Conservation (phyloP, 2,113 vertebrate species). For the Synchiropus splendidus region DNA sequence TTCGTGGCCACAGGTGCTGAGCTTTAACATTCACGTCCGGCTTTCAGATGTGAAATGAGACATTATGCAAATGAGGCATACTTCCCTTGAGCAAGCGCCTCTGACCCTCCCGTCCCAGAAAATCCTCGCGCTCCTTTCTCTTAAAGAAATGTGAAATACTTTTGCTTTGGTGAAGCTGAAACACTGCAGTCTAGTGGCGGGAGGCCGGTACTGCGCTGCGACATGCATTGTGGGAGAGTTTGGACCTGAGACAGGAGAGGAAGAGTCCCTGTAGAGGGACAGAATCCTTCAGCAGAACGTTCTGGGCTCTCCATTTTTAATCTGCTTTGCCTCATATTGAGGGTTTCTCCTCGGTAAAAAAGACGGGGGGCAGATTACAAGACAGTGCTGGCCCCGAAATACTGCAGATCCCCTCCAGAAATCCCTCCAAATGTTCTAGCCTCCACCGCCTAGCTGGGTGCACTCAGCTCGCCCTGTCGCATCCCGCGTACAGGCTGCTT, state of each 20-base stretch:
- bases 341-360: too few species aligned
- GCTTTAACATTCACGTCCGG: slow-evolving; percentile 20
- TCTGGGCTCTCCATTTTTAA: too few species aligned
- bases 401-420: slow-evolving; percentile 50
- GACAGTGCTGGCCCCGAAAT: slow-evolving; percentile 39
- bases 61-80: slow-evolving; percentile 35
- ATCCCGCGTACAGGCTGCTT: too few species aligned
- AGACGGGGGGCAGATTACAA: slow-evolving; percentile 56
- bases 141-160: too few species aligned
- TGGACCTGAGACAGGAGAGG: too few species aligned
- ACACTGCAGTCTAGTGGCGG: too few species aligned
- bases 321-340: too few species aligned
- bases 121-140: slow-evolving; percentile 16
- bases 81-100: slow-evolving; percentile 29
- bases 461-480: too few species aligned
- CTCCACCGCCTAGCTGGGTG: slow-evolving; percentile 48
- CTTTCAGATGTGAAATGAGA: slow-evolving; percentile 32
- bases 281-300: too few species aligned
- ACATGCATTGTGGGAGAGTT: too few species aligned
- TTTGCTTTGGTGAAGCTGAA: background rate
- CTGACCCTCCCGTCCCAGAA: slow-evolving; percentile 33
- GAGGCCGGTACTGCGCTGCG: background rate
- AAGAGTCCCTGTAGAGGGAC: too few species aligned
- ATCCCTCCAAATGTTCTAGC: slow-evolving; percentile 44
- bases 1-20: slow-evolving; percentile 31